Evolutionary conservation across 2,113 vertebrate genomes (phyloP), one percentile per base, ranked within the genome.

Genomic region (Tachysurus vachellii): DNA sequence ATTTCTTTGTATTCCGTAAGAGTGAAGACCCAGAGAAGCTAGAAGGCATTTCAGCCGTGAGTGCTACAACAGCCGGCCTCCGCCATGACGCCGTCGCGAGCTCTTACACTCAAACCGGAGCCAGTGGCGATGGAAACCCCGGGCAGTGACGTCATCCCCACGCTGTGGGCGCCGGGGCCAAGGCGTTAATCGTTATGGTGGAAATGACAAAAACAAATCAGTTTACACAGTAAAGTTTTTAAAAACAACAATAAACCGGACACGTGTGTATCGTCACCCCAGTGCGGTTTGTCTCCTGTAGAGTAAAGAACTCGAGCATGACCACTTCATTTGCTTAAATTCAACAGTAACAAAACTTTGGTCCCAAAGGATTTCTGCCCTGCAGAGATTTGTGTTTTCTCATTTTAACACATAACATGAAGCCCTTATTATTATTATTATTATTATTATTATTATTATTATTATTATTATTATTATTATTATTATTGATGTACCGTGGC

Each of bases 21-120:
- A 85, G 81, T 90, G 87, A 92, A 76, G 8, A 90, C 82, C 83
- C 73, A 62, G 85, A 89, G 86, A 77, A 89, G 88, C 92, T 86
- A 90, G 89, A 87, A 90, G 91, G 89, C 94, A 94, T 94, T 91
- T 95, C 92, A 95, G 86, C 91, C 91, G 91, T 91, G 89, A 87
- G 88, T 93, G 91, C 91, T 94, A 91, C 92, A 90, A 91, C 93
- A 94, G 90, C 94, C 95, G 95, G 95, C 92, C 95, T 94, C 94
- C 92, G 94, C 94, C 95, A 95, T 96, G 93, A 96, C 94, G 94
- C 93, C 92, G 93, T 94, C 93, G 89, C 80, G 79, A 86, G 80
- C 85, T 83, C 85, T 91, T 94, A 91, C 93, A 91, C 91, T 89
- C 93, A 92, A 86, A 80, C 87, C 81, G 79, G 87, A 83, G 87